These are phyloP conservation scores for Euplexia lucipara DNA, from an alignment of 2,888 invertebrate species.

Conservation along the genomic window DNA sequence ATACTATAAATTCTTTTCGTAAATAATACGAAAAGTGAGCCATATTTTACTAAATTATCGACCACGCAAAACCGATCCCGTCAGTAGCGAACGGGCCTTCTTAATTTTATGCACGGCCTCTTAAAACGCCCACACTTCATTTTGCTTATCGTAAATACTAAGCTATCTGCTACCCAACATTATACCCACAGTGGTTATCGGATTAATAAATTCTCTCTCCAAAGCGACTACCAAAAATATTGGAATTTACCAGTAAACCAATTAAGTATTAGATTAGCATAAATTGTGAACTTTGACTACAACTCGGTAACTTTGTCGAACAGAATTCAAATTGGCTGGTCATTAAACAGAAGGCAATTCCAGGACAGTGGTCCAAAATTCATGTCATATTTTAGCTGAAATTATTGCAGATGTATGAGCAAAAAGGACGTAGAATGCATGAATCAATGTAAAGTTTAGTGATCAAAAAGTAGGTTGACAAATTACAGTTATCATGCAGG, in stretches of 20 bases:
- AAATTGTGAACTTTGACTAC: conserved; percentile 47
- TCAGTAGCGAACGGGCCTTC: no score
- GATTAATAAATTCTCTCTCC: neutral
- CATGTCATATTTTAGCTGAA: neutral
- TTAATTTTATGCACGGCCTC: no score
- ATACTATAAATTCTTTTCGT: no score
- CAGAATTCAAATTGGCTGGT: conserved; percentile 31
- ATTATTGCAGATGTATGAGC: neutral
- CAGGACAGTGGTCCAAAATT: neutral
- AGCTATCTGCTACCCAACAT: neutral
- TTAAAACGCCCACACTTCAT: no score
- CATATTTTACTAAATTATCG: no score
- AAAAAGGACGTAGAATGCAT: neutral
- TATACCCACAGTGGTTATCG: neutral
- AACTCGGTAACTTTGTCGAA: conserved; percentile 3
- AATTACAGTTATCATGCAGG: no score
- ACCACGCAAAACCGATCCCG: no score
- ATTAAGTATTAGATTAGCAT: conserved; percentile 40
- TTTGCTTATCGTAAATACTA: no score
- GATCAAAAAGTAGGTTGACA: neutral
- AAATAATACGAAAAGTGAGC: no score
- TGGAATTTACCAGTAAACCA: conserved; percentile 30
- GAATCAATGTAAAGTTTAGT: neutral
- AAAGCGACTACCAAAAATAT: conserved; percentile 33
- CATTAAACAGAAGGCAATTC: conserved; percentile 11